Percentiles rank a stretch among this genome's conserved stretches.
These are phyloP conservation scores for Caenorhabditis macrosperma DNA, from an alignment of 2,888 invertebrate species.

Conservation along the genomic window DNA sequence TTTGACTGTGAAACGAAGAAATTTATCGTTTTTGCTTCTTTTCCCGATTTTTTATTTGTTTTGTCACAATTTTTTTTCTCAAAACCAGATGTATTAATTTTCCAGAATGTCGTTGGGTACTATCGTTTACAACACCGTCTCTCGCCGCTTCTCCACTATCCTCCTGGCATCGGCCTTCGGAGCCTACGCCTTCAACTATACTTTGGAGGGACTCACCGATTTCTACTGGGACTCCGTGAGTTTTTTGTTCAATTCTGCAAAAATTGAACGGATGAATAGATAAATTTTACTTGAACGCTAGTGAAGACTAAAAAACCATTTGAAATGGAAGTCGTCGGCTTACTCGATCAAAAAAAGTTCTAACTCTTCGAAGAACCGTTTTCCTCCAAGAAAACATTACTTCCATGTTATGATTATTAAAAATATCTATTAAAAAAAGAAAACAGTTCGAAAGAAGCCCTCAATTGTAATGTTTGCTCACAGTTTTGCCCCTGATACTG, in stretches of 20 bases:
- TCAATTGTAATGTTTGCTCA: too few relatives aligned
- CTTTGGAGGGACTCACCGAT: slow-evolving; percentile 71
- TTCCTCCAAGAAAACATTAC: too few relatives aligned
- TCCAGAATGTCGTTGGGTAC: slow-evolving; percentile 70
- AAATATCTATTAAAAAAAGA: too few relatives aligned
- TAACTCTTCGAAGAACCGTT: too few relatives aligned
- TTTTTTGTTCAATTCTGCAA: slow-evolving; percentile 7
- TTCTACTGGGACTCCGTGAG: slow-evolving; percentile 75
- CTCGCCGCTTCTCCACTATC: slow-evolving; percentile 77
- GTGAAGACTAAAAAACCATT: too few relatives aligned
- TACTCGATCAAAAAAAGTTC: too few relatives aligned
- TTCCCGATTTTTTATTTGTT: not conserved
- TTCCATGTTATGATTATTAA: too few relatives aligned
- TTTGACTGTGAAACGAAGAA: slow-evolving; percentile 5
- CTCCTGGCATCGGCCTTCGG: slow-evolving; percentile 73
- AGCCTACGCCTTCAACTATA: slow-evolving; percentile 75
- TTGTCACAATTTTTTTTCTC: not conserved
- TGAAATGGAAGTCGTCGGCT: too few relatives aligned
- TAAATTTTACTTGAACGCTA: too few relatives aligned
- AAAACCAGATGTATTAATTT: not conserved
- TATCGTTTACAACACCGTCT: slow-evolving; percentile 71
- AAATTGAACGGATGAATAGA: too few relatives aligned
- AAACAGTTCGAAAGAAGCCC: too few relatives aligned
- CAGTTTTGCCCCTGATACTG: too few relatives aligned
- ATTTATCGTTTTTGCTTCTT: not conserved